Base-by-base conservation (phyloP, 1,140 invertebrate genomes). In the Glomeris maerens region DNA sequence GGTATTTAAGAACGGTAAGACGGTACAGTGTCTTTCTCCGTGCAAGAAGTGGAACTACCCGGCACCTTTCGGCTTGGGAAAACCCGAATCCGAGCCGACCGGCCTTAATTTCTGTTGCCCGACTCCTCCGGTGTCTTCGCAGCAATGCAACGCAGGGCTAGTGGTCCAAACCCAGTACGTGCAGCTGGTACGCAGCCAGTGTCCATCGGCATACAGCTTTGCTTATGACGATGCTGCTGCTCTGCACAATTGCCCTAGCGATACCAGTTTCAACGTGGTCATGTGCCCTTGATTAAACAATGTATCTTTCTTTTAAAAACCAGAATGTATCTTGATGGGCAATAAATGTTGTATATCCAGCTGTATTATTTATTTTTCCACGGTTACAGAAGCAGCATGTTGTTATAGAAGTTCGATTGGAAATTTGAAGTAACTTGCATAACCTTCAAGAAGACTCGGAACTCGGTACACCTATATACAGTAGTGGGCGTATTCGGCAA, bases 41-140 rank as follows among this genome's bases (percentile, higher is more conserved):
- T 57, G 56, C 49, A 57, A 57, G 22, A 57, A 53, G 38, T 57
- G 54, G 54, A 57, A 57, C 28, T 57, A 53, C 39, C 56, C 56
- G 21, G 4, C 49, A 23, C 49, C 49, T 2, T 55, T 45, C 47
- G 54, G 54, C 25, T 22, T 48, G 3, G 56, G 54, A 48, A 41
- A 31, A 0, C 26, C 28, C 20, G 53, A 55, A 27, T 1, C 39
- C 3, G n/a, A 42, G 17, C 36, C 49, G 23, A 45, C 49, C 2
- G 56, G 56, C 27, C 21, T 47, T 2, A 27, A 46, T 10, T 20
- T 47, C 2, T 57, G 25, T 42, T 5, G 5, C 4, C 40, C 20
- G 40, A 7, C 20, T 42, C 5, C 10, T 42, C 5, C 5, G 17
- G 10, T 17, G 4, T 21, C 20, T 21, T 4, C 20, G 40, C 10